Conservation (phyloP, 2,113 vertebrate species). For the Scytalopus superciliaris region DNA sequence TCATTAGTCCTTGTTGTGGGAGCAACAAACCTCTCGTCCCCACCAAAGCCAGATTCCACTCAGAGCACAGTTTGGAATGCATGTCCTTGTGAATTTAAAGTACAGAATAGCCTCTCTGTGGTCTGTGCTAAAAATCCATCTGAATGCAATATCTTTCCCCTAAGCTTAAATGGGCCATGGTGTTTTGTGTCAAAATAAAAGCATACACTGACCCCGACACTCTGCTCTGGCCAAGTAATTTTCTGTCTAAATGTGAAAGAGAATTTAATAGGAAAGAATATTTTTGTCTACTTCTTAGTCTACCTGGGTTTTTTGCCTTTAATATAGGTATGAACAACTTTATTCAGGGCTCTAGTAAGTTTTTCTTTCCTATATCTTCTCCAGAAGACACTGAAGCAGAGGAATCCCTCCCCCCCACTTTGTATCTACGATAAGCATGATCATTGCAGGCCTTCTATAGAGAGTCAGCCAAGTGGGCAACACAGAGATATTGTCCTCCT, state of each 20-base stretch:
- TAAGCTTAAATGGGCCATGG: background rate
- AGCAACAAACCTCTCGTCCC: constrained; percentile 26
- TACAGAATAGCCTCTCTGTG: constrained; percentile 58
- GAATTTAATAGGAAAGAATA: background rate
- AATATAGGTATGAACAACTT: background rate
- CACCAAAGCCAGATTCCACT: background rate
- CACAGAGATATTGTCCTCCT: background rate
- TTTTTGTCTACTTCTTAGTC: background rate
- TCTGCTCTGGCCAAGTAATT: background rate
- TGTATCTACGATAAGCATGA: accelerated
- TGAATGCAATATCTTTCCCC: constrained; percentile 12
- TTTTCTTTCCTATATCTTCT: background rate
- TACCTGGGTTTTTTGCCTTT: background rate
- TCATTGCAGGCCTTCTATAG: background rate
- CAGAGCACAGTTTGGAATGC: constrained; percentile 24
- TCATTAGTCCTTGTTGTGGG: constrained; percentile 31
- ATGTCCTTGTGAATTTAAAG: constrained; percentile 44
- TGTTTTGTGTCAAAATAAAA: constrained; percentile 48
- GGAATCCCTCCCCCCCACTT: background rate
- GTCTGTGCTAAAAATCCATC: constrained; percentile 27
- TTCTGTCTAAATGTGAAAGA: background rate
- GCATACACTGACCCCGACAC: background rate
- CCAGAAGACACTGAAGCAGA: background rate
- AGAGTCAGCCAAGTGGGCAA: background rate
- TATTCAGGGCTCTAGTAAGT: background rate